These are phyloP conservation scores for Cassiopea xamachana DNA, from an alignment of 30 jellyfish, hydroid and myxozoan species.

Conservation along the genomic window DNA sequence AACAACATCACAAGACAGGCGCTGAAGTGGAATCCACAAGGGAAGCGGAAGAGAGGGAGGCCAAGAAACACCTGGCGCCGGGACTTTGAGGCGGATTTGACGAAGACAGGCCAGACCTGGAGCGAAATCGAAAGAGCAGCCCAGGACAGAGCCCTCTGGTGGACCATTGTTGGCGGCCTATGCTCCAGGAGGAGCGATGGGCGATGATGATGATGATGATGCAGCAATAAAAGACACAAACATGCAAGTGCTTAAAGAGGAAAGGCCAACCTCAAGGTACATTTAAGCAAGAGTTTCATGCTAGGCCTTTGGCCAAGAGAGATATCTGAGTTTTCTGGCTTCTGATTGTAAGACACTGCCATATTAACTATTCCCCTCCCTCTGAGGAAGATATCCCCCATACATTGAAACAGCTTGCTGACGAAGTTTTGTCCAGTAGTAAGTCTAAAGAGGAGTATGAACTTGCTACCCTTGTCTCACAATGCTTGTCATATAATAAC, in stretches of 20 bases:
- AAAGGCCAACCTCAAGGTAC: slow-evolving; percentile 23
- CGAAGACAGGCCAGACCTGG: too few relatives aligned
- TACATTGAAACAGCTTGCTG: slow-evolving; percentile 31
- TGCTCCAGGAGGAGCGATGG: too few relatives aligned
- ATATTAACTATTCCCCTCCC: slow-evolving; percentile 19
- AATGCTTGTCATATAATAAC: slow-evolving; percentile 51
- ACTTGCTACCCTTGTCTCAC: slow-evolving; percentile 10
- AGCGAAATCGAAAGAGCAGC: too few relatives aligned
- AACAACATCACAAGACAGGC: too few relatives aligned
- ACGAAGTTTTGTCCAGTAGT: slow-evolving; percentile 11
- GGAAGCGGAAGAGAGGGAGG: too few relatives aligned
- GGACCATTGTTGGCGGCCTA: too few relatives aligned
- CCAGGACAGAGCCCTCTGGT: too few relatives aligned
- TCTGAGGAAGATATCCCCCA: slow-evolving; percentile 40
- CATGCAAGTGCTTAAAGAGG: slow-evolving; percentile 3
- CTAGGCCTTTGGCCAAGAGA: slow-evolving; percentile 36
- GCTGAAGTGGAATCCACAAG: too few relatives aligned
- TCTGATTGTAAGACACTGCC: slow-evolving; percentile 28
- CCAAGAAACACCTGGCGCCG: too few relatives aligned
- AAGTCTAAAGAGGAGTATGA: slow-evolving; percentile 13
- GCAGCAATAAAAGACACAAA: slow-evolving; percentile 25
- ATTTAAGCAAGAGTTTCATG: slow-evolving; percentile 30
- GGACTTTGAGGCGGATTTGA: too few relatives aligned
- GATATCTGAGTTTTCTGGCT: slow-evolving; percentile 1
- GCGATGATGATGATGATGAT: too few relatives aligned